Base-by-base conservation (phyloP, 2,797 vertebrate genomes). In the Aeoliscus strigatus region DNA sequence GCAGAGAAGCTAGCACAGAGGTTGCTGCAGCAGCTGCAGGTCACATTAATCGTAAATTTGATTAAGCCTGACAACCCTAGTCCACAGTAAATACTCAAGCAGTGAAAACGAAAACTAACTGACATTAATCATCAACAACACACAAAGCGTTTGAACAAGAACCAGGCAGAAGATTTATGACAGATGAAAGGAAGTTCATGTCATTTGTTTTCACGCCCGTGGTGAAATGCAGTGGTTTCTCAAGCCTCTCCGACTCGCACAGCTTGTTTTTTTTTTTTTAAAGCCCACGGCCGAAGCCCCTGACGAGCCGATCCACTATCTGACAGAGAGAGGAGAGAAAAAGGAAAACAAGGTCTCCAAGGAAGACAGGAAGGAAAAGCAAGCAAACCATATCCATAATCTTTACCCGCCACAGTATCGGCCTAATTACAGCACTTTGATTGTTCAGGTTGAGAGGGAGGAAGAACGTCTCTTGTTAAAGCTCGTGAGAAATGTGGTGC, bases 171-270 rank as follows among this genome's bases (percentile, higher is more conserved):
- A 31, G 24, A 56, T 50, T 59, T 30, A 61, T 65, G 60, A 66
- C 68, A 77, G 50, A 73, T 77, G 69, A 75, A 78, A 75, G 65
- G 46, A 57, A 69, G 73, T 47, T 35, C 37, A 45, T 55, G 68
- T 67, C 70, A 71, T 77, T 73, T 62, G n/a, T 31, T 60, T 71
- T 77, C 52, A 64, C 56, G 68, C 53, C 39, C 58, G 27, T 30
- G 61, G 54, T 59, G 57, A 62, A 66, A 64, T 51, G 53, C 26
- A 51, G 60, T 5, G 45, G 71, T 67, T 77, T 75, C 55, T 79
- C 60, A 59, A 68, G 66, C 59, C 60, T 63, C 53, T 64, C 55
- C 52, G 65, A 61, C 41, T 75, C 57, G 62, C 50, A 51, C 44
- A 64, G 67, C 39, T 62, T 70, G n/a, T n/a, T n/a, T n/a, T n/a